Base-by-base conservation (phyloP, 2,888 invertebrate genomes). In the Cephonodes hylas region DNA sequence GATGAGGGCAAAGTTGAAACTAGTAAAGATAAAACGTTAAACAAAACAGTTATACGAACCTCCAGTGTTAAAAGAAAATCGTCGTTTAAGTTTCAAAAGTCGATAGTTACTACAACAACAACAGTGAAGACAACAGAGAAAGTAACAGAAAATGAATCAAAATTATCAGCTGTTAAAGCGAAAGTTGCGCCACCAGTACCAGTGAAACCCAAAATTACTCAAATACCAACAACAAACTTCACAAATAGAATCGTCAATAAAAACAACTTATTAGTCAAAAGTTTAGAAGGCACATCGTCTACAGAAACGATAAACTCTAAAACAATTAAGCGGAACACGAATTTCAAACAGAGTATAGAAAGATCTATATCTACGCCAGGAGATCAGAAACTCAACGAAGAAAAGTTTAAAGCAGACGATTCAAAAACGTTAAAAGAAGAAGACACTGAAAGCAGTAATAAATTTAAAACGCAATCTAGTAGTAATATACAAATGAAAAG, bases 141-240 rank as follows among this genome's bases (percentile, higher is more conserved):
- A 64, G 71, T 67, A 61, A 64, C 62, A 58, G 69, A 64, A 22
- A 73, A 64, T 63, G 75, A 74, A 58, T 71, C 71, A 45, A 62
- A 65, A 53, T 15, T 64, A 46, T 85, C 83, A 72, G 75, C 86
- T 42, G 79, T 84, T 1, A 94, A 93, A 79, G 81, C 93, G 4
- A 92, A 91, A 80, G 63, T 85, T 64, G 95, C 95, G 10, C 95
- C 95, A 2, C 95, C 95, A 0, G 94, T 95, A 65, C 95, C 95
- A 42, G 89, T 87, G 0, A 95, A 95, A 85, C 95, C 95, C 38
- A 91, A 88, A 83, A 76, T 89, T 8, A 73, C 84, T 38, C 84
- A 79, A 66, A 80, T 85, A 62, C 76, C 86, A 6, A 68, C 80
- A 22, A 63, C 78, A 3, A 68, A 69, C 58, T 67, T 77, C 45